phyloP scores from a whole-genome alignment of 2,113 vertebrate genomes.

The Dromiciops gliroides region DNA sequence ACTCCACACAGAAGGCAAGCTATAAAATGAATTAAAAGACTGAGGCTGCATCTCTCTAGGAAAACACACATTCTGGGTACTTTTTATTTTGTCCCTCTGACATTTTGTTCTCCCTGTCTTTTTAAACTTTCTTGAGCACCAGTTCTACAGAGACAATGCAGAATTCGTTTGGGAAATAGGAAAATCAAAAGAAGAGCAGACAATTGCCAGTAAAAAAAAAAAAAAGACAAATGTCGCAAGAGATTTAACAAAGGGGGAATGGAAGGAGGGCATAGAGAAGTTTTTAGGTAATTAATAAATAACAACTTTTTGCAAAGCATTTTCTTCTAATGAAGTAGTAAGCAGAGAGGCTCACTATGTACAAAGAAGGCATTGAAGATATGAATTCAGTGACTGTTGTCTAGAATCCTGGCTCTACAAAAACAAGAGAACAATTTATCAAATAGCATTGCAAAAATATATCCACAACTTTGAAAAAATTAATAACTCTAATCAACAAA shows the following conservation, averaged over 20 bases:
- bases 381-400: neutral
- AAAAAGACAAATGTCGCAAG: neutral
- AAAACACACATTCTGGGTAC: neutral
- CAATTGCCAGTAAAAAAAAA: neutral
- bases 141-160: neutral
- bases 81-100: neutral
- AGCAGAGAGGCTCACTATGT: neutral
- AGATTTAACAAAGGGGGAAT: neutral
- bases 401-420: neutral
- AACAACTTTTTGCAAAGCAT: neutral
- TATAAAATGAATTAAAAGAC: neutral
- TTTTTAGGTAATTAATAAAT: neutral
- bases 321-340: neutral
- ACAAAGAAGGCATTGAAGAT: neutral
- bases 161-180: neutral
- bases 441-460: neutral
- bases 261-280: neutral
- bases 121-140: neutral
- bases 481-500: neutral
- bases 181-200: neutral
- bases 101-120: neutral
- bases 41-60: neutral
- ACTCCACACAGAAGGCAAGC: neutral
- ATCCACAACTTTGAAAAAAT: neutral
- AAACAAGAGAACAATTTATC: neutral